A percentile compares a stretch with the other conserved stretches of the same genome.
Conservation (phyloP, 2,888 invertebrate genomes). For the Pediacus dermestoides region DNA sequence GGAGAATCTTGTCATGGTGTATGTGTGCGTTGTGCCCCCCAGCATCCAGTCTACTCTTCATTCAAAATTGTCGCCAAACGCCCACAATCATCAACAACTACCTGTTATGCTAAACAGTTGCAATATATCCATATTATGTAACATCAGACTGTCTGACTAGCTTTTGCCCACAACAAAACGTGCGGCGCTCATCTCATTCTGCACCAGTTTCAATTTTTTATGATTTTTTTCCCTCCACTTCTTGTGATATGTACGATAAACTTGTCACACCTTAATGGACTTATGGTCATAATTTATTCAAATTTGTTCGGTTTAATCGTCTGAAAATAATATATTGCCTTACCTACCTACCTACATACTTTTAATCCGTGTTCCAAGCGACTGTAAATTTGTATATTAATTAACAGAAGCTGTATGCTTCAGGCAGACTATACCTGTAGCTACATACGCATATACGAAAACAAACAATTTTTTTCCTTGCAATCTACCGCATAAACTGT, state of each 20-base stretch:
- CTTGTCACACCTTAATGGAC: constrained; percentile 11
- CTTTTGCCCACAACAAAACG: constrained; percentile 9
- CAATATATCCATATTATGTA: constrained; percentile 19
- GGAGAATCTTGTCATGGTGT: constrained; percentile 22
- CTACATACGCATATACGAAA: too few relatives aligned
- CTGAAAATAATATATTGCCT: constrained; percentile 3
- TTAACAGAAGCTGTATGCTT: too few relatives aligned
- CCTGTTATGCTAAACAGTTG: constrained; percentile 27
- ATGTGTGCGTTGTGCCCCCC: constrained; percentile 3
- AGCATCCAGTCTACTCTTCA: constrained; percentile 11
- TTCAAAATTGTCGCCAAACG: constrained; percentile 25
- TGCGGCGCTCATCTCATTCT: constrained; percentile 11
- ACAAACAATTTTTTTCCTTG: too few relatives aligned
- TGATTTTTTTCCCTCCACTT: too few relatives aligned
- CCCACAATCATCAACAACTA: constrained; percentile 21
- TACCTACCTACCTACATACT: too few relatives aligned
- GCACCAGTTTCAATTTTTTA: constrained; percentile 14
- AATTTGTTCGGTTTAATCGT: constrained; percentile 5
- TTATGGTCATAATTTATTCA: constrained; percentile 9
- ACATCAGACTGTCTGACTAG: constrained; percentile 16
- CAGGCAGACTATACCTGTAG: too few relatives aligned
- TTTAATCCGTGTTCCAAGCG: too few relatives aligned
- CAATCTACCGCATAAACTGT: too few relatives aligned
- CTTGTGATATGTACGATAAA: too few relatives aligned
- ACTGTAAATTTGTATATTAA: too few relatives aligned